These are phyloP conservation scores for Lithobates pipiens DNA, from an alignment of 2,797 vertebrate species.

Conservation along the genomic window DNA sequence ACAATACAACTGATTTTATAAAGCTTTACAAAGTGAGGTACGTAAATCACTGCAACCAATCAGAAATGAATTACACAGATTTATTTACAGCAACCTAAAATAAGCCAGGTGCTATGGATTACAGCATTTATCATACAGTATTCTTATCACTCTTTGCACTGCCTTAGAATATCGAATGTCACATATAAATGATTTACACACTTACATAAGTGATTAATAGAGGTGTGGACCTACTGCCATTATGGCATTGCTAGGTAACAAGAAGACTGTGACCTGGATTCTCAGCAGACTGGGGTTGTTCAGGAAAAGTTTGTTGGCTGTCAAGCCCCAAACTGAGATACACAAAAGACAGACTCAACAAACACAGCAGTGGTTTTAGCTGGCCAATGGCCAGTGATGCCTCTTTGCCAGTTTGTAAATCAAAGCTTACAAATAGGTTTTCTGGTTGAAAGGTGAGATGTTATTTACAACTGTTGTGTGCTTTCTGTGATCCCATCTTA, in stretches of 20 bases:
- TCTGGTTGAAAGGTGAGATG: too few relatives aligned
- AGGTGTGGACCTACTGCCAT: constrained; percentile 69
- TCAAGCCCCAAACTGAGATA: neutral
- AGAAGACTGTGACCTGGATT: constrained; percentile 76
- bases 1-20: too few relatives aligned
- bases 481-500: too few relatives aligned
- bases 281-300: constrained; percentile 68
- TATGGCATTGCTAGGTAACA: constrained; percentile 75
- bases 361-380: neutral
- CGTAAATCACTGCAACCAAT: neutral
- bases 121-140: too few relatives aligned
- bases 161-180: neutral
- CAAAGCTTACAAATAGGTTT: neutral
- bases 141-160: too few relatives aligned
- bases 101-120: constrained; percentile 3
- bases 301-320: constrained; percentile 61
- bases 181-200: neutral
- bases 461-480: too few relatives aligned
- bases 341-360: constrained; percentile 12
- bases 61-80: neutral
- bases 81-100: constrained; percentile 19
- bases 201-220: constrained; percentile 55
- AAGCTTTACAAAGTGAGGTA: neutral
- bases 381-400: neutral
- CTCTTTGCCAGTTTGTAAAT: neutral